phyloP scores from a whole-genome alignment of 2,113 vertebrate genomes.

The Xiphophorus hellerii region DNA sequence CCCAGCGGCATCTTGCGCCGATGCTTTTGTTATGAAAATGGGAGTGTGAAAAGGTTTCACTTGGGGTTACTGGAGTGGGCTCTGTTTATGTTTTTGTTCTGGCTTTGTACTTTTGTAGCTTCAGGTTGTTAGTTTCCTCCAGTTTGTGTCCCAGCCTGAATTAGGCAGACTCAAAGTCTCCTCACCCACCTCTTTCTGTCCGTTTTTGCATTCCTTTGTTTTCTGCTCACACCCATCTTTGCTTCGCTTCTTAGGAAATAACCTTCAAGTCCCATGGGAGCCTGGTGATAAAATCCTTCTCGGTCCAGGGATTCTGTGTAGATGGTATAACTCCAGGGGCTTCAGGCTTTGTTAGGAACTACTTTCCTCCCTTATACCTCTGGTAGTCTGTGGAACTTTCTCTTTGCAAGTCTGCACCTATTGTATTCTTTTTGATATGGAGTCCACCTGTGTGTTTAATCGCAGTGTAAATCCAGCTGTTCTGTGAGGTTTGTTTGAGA shows the following conservation, averaged over 20 bases:
- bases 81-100: slow-evolving; percentile 60
- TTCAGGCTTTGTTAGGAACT: slow-evolving; percentile 64
- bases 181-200: slow-evolving; percentile 39
- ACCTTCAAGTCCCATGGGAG: slow-evolving; percentile 73
- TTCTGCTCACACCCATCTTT: slow-evolving; percentile 33
- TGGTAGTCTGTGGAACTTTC: slow-evolving; percentile 44
- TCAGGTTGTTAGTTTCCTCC: slow-evolving; percentile 39
- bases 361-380: slow-evolving; percentile 17
- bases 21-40: slow-evolving; percentile 70
- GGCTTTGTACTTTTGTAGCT: slow-evolving; percentile 52
- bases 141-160: slow-evolving; percentile 31
- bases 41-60: slow-evolving; percentile 49
- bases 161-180: slow-evolving; percentile 32
- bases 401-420: slow-evolving; percentile 18
- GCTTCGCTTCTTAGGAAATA: slow-evolving; percentile 70
- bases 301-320: slow-evolving; percentile 71
- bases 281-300: slow-evolving; percentile 71
- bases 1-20: slow-evolving; percentile 27
- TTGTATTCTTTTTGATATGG: neutral
- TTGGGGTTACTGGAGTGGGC: slow-evolving; percentile 29
- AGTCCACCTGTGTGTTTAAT: neutral
- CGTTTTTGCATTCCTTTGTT: slow-evolving; percentile 7
- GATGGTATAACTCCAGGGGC: slow-evolving; percentile 56
- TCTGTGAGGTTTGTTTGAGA: neutral
- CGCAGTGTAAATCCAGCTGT: neutral